These are phyloP conservation scores for Penaeus vannamei DNA, from an alignment of 1,140 invertebrate genomes.

Conservation along the genomic window DNA sequence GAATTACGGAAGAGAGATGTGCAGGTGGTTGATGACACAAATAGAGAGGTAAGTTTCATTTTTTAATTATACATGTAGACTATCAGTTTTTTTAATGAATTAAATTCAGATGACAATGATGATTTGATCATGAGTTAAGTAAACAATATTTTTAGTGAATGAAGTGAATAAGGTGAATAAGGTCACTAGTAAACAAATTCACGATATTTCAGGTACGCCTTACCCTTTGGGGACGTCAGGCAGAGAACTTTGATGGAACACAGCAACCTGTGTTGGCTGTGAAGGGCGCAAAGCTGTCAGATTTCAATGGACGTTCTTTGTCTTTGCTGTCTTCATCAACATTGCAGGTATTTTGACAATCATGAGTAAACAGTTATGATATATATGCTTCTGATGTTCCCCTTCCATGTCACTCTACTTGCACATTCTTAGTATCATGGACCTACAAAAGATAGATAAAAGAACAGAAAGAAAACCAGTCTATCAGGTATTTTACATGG, in stretches of 20 bases:
- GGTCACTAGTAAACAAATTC: no score
- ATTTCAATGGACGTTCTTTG: constrained; percentile 83
- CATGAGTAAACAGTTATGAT: not conserved
- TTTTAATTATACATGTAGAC: no score
- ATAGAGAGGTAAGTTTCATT: constrained; percentile 78
- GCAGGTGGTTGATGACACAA: constrained; percentile 87
- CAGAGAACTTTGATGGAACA: constrained; percentile 84
- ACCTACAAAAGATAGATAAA: no score
- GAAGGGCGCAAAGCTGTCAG: constrained; percentile 83
- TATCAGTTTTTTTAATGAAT: constrained; percentile 66
- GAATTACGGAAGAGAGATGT: constrained; percentile 93
- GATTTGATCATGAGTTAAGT: not conserved
- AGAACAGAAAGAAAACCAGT: no score
- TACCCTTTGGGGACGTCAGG: constrained; percentile 83
- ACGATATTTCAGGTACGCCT: constrained; percentile 71
- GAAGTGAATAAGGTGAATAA: no score
- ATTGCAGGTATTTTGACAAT: constrained; percentile 60
- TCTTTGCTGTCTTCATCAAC: constrained; percentile 74
- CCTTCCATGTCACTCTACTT: no score
- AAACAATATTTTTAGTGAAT: no score
- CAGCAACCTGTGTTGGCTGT: constrained; percentile 85
- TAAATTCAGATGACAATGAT: not conserved
- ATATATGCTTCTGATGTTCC: no score
- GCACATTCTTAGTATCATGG: no score
- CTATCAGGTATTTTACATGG: no score